Evolutionary conservation across 2,113 vertebrate genomes (phyloP).

Genomic region (Willisornis vidua): DNA sequence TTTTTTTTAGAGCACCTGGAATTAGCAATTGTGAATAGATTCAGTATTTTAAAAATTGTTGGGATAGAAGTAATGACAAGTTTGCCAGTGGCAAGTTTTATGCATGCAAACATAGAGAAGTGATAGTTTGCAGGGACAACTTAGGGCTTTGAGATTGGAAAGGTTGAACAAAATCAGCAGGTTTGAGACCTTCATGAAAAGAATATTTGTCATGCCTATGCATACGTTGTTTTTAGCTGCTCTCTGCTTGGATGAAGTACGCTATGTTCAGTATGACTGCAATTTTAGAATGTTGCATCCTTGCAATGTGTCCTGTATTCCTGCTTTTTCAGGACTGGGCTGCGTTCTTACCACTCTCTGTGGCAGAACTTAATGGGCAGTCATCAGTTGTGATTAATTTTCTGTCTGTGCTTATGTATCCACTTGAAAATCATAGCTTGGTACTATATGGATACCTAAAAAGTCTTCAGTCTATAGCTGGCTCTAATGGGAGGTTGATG

Average conservation of each 20-base stretch:
- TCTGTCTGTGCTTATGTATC: neutral
- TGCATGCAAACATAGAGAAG: neutral
- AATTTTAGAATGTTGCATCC: neutral
- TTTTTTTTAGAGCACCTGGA: neutral
- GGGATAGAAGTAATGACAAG: neutral
- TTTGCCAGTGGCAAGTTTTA: neutral
- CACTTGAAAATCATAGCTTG: neutral
- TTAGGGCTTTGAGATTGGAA: neutral
- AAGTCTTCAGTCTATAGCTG: neutral
- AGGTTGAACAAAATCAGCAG: neutral
- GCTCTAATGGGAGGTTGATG: neutral
- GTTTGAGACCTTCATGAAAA: conserved; percentile 9
- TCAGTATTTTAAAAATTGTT: neutral
- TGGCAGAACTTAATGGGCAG: neutral
- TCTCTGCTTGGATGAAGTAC: neutral
- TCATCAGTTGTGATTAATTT: neutral
- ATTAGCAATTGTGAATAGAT: neutral
- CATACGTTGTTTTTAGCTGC: neutral
- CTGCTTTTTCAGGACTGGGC: neutral
- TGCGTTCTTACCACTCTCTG: neutral
- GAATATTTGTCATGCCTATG: neutral
- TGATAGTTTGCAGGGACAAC: neutral
- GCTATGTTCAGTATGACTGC: neutral
- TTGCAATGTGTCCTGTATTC: neutral
- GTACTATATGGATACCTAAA: neutral